Evolutionary conservation across 2,888 invertebrate genomes (phyloP), one percentile per base, ranked within the genome.

Genomic region (Toxonevra muliebris): DNA sequence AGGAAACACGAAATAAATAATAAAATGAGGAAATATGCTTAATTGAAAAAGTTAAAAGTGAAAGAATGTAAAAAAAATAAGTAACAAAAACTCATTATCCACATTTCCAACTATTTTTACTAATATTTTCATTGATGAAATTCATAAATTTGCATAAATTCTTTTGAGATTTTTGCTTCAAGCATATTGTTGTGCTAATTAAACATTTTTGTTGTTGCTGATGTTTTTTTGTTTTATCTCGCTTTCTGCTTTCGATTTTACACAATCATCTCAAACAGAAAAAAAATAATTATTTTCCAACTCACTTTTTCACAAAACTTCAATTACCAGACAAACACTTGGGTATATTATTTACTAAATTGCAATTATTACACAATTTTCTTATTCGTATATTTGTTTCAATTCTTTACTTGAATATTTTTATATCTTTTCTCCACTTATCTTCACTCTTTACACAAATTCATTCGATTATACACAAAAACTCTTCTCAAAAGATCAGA

Each of bases 381-480:
- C 30, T 30, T 30, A 30, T 30, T 30, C 30, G 20, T 45, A 45
- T 45, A 40, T 55, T 43, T 45, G n/a, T 43, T 45, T 45, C 45
- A 63, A 63, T 54, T 45, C 20, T n/a, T 40, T 30, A 4, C 3
- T 30, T 30, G 30, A 30, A 30, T 30, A 1, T 61, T 55, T 54
- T 45, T 8, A 13, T 13, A 40, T n/a, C 30, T 40, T 43, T 40
- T 4, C 2, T 15, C 10, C 8, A 9, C 45, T 45, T 12, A 30
- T 62, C 54, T 42, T 55, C 30, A 43, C 45, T n/a, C 30, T 63
- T 61, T 13, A 19, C 41, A 45, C 45, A 57, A 30, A 2, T 41
- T 19, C 41, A 57, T 64, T 64, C 45, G 55, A 64, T 64, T 64
- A 64, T 64, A 64, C 64, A 64, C 64, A 64, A 55, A 64, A 55